Percentiles rank a stretch among this genome's conserved stretches.
Conservation (phyloP, 2,888 invertebrate species). For the Ecliptopera silaceata region DNA sequence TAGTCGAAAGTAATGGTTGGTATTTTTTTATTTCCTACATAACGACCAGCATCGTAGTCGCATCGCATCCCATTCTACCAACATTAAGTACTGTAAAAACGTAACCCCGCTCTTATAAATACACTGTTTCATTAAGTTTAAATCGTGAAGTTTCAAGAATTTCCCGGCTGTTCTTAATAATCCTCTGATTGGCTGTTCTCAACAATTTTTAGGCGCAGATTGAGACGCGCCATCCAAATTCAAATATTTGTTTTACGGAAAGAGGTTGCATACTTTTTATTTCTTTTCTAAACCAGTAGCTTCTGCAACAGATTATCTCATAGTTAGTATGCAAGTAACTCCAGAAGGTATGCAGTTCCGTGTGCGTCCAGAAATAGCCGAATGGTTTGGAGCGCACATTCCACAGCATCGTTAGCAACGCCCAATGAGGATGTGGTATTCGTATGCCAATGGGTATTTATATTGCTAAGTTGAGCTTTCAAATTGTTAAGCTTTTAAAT, state of each 20-base stretch:
- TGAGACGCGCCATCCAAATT: no score
- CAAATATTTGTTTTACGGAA: not conserved
- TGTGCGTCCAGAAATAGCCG: conserved; percentile 39
- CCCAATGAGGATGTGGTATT: conserved; percentile 27
- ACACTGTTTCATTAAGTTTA: no score
- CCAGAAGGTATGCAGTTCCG: conserved; percentile 36
- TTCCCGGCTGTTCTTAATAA: no score
- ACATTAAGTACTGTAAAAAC: no score
- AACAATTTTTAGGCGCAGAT: no score
- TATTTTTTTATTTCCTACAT: no score
- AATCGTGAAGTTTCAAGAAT: no score
- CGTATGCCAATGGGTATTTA: conserved; percentile 20
- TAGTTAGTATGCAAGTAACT: conserved; percentile 11
- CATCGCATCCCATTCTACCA: no score
- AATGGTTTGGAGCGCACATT: conserved; percentile 34
- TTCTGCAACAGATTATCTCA: conserved; percentile 2
- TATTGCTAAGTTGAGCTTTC: conserved; percentile 8
- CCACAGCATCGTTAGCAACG: conserved; percentile 25
- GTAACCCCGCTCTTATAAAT: no score
- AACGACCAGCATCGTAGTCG: no score
- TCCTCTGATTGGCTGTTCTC: no score
- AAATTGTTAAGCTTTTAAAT: not conserved
- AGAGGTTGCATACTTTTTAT: not conserved
- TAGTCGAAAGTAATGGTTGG: no score
- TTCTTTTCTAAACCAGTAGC: not conserved